Evolutionary conservation across 2,888 invertebrate genomes (phyloP).

Genomic region (Mimumesa dahlbomi): DNA sequence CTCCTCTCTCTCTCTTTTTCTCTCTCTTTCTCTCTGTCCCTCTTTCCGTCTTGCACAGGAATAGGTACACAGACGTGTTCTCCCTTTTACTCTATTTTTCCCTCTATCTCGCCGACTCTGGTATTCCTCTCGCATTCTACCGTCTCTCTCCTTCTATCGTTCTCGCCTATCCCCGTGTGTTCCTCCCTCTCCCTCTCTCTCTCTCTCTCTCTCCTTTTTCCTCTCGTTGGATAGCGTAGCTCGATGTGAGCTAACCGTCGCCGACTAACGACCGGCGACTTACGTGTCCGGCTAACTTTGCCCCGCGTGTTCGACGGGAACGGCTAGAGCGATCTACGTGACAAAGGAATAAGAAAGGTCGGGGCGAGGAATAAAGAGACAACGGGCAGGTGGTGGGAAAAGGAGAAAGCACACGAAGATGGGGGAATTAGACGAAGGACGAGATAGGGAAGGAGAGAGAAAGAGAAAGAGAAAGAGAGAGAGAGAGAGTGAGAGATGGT

Average conservation of each 20-base stretch:
- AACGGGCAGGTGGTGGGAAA: constrained; percentile 15
- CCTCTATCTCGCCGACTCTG: too few species aligned
- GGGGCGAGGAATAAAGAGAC: constrained; percentile 19
- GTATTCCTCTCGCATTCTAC: background rate
- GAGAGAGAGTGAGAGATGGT: constrained; percentile 17
- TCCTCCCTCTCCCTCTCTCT: background rate
- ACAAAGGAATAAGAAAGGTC: constrained; percentile 26
- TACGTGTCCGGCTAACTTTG: constrained; percentile 63
- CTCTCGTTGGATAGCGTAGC: constrained; percentile 2
- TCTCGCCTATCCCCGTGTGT: constrained; percentile 1
- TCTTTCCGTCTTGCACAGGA: background rate
- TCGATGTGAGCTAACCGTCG: constrained; percentile 47
- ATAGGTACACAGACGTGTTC: background rate
- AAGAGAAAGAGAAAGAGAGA: background rate
- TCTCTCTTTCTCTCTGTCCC: constrained; percentile 20
- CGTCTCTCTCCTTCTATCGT: background rate
- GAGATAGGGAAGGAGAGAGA: background rate
- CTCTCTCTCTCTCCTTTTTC: constrained; percentile 19
- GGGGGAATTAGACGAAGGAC: constrained; percentile 16
- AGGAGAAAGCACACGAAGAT: constrained; percentile 21
- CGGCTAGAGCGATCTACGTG: constrained; percentile 50
- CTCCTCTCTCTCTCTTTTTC: constrained; percentile 13
- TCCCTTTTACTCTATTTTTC: background rate
- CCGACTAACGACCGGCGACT: constrained; percentile 66
- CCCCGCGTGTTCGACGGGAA: constrained; percentile 35